Conservation (phyloP, 64 coral and sea anemone species). For the Montipora sp. region DNA sequence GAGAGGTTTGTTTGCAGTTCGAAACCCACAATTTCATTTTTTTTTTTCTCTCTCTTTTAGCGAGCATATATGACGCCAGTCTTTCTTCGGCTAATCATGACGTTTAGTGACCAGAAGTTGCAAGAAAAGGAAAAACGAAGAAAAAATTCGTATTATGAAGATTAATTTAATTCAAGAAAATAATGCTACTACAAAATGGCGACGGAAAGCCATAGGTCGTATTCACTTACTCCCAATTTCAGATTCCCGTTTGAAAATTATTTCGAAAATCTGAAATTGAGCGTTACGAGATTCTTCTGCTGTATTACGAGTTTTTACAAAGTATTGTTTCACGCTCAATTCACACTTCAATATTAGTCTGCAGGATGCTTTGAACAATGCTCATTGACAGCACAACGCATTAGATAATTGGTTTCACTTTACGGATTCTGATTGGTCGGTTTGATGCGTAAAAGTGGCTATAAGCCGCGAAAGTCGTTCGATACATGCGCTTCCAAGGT, state of each 20-base stretch:
- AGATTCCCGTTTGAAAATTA: not conserved
- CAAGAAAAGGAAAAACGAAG: not conserved
- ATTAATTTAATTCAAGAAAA: not conserved
- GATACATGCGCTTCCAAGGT: conserved; percentile 51
- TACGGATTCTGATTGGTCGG: conserved; percentile 55
- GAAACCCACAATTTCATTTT: too few relatives aligned
- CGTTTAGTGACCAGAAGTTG: too few relatives aligned
- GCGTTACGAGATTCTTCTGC: not conserved
- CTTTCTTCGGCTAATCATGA: too few relatives aligned
- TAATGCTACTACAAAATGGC: not conserved
- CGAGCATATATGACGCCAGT: too few relatives aligned
- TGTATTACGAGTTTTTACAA: conserved; percentile 14
- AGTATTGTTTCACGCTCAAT: conserved; percentile 24
- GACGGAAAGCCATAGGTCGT: not conserved
- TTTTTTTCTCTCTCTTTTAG: too few relatives aligned
- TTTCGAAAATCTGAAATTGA: conserved; percentile 27
- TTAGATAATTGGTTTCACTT: conserved; percentile 54
- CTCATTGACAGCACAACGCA: conserved; percentile 23
- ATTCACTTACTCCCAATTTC: not conserved
- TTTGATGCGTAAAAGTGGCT: conserved; percentile 71
- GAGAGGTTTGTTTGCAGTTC: conserved; percentile 29
- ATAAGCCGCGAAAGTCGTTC: conserved; percentile 51
- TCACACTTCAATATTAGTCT: conserved; percentile 40
- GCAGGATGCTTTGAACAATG: conserved; percentile 70
- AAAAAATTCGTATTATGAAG: not conserved